A percentile compares a stretch with the other conserved stretches of the same genome.
Conservation (phyloP, 2,113 vertebrate species). For the Loxodonta africana region DNA sequence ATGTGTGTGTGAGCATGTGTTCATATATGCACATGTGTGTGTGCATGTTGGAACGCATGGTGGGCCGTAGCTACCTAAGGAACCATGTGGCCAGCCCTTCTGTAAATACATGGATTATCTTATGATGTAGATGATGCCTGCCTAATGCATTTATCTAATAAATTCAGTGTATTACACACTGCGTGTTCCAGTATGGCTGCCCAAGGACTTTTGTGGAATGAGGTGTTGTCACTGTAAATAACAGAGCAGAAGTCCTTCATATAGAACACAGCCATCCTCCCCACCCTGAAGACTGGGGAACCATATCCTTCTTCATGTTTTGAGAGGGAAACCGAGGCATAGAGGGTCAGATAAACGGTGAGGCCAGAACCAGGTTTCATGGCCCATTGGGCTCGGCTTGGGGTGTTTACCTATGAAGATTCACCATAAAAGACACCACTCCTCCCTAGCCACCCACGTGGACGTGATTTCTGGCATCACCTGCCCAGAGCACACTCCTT, state of each 20-base stretch:
- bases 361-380: too few relatives aligned
- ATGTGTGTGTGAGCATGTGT: too few relatives aligned
- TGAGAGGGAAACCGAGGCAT: neutral
- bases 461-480: neutral
- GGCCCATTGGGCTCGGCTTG: neutral
- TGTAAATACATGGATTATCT: accelerated
- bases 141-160: accelerated
- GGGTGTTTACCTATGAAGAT: accelerated
- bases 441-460: neutral
- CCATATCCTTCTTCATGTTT: neutral
- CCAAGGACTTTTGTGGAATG: neutral
- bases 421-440: neutral
- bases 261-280: accelerated
- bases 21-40: neutral
- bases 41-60: neutral
- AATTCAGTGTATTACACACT: accelerated
- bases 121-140: accelerated
- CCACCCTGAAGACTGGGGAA: neutral
- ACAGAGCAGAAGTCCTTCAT: accelerated
- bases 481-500: accelerated
- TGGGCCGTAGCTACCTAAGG: neutral
- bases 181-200: accelerated
- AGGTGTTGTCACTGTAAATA: accelerated
- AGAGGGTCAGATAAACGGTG: accelerated
- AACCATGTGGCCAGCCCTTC: accelerated